Base-by-base conservation (phyloP, 64 coral and sea anemone genomes). In the Hydrozoanthus tunicans region DNA sequence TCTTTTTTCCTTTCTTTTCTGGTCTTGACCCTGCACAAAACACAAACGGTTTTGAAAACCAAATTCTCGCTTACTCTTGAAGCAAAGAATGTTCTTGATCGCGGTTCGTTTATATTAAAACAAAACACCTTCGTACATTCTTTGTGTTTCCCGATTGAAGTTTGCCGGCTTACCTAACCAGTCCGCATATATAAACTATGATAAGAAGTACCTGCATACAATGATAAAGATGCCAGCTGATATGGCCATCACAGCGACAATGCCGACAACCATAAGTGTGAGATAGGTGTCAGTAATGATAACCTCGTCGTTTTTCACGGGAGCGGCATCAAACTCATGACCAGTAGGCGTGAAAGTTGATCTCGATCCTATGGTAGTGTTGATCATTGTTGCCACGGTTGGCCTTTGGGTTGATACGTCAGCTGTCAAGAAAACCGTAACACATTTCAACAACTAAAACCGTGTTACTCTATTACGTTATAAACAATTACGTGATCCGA, bases 201-300 rank as follows among this genome's bases (percentile, higher is more conserved):
- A 12, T 7, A 56, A 51, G 70, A 10, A 64, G 24, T 10, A 86
- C 82, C 66, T 58, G 82, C 82, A 72, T 11, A 72, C 53, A 10
- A 86, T 11, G 5, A 73, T 86, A 57, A 72, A 71, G 14, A 15
- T 9, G 5, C 65, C 64, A 55, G 66, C 66, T 72, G 53, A 58
- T 23, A 72, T 51, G 9, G 8, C 24, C 17, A 86, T 13, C 43
- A 86, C 7, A 7, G 71, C 23, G 7, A 86, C 66, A 86, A 86
- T 71, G 7, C 82, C 82, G 51, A 71, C 65, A 24, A 86, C 66
- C 53, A 86, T 72, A 86, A 86, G 65, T 20, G 82, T 72, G 25
- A 86, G 82, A 20, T 86, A 54, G 26, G 82, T 86, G 52, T 86
- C 82, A 15, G 82, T 86, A 20, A 86, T 70, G 10, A 58, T 15